These are phyloP conservation scores for Pogonocichla stellata DNA, from an alignment of 2,113 vertebrate genomes.

Conservation along the genomic window DNA sequence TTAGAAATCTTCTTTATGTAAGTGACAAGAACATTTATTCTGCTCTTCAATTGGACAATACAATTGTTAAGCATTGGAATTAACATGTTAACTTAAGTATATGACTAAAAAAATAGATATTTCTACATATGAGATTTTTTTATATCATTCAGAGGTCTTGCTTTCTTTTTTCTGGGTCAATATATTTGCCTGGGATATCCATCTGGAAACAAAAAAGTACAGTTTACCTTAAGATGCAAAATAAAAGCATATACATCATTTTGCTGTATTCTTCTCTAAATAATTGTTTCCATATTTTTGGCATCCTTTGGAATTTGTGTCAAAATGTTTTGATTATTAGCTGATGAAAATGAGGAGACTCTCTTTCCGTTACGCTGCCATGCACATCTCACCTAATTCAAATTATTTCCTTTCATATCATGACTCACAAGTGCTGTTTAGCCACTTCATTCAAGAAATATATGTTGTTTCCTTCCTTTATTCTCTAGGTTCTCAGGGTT, in stretches of 20 bases:
- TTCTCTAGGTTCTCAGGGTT: neutral
- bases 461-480: constrained; percentile 8
- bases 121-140: neutral
- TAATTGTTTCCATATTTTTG: constrained; percentile 76
- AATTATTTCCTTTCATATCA: constrained; percentile 69
- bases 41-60: constrained; percentile 5
- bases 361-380: constrained; percentile 33
- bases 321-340: constrained; percentile 77
- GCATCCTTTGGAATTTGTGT: constrained; percentile 59
- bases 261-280: constrained; percentile 61
- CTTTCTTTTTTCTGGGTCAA: neutral
- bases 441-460: constrained; percentile 59
- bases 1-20: neutral
- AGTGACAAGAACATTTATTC: constrained; percentile 10
- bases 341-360: constrained; percentile 71
- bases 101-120: neutral
- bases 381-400: constrained; percentile 68
- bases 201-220: constrained; percentile 44
- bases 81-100: neutral
- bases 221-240: constrained; percentile 65
- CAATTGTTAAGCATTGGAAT: neutral
- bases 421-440: constrained; percentile 35
- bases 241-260: constrained; percentile 51
- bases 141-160: neutral
- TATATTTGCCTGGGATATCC: neutral